Evolutionary conservation across 2,113 vertebrate species (phyloP).

Genomic region (Hyperoodon ampullatus): DNA sequence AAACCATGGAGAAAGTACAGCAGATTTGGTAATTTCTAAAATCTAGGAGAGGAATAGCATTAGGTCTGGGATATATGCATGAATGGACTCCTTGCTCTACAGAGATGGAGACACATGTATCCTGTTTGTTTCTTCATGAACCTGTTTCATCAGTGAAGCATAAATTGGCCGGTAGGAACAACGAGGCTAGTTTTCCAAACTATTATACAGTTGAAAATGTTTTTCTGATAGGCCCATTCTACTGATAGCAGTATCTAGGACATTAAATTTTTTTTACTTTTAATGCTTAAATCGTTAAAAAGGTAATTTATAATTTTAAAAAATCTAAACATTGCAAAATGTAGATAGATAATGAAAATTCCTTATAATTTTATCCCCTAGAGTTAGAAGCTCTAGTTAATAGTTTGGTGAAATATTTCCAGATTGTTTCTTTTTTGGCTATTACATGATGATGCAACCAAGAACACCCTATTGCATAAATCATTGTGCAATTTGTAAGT

Average conservation of each 20-base stretch:
- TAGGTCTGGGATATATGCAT: neutral
- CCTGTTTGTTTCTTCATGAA: neutral
- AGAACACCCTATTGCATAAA: neutral
- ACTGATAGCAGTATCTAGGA: neutral
- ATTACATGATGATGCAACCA: slow-evolving; percentile 6
- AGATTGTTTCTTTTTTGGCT: slow-evolving; percentile 18
- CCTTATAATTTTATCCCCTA: neutral
- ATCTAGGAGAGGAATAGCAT: neutral
- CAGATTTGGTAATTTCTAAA: neutral
- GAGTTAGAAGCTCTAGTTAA: slow-evolving; percentile 11
- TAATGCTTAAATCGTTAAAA: neutral
- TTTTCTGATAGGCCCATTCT: slow-evolving; percentile 1
- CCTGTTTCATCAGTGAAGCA: neutral
- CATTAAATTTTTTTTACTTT: neutral
- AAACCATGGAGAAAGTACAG: neutral
- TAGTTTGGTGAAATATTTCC: slow-evolving; percentile 22
- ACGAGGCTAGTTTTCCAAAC: neutral
- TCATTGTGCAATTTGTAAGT: neutral
- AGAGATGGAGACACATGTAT: neutral
- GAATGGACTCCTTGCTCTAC: neutral
- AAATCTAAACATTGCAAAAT: neutral
- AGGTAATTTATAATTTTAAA: neutral
- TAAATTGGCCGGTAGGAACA: neutral
- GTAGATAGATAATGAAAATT: neutral
- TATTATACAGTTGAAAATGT: neutral